Conservation (phyloP, 2,113 vertebrate species). For the Dicrurus megarhynchus region DNA sequence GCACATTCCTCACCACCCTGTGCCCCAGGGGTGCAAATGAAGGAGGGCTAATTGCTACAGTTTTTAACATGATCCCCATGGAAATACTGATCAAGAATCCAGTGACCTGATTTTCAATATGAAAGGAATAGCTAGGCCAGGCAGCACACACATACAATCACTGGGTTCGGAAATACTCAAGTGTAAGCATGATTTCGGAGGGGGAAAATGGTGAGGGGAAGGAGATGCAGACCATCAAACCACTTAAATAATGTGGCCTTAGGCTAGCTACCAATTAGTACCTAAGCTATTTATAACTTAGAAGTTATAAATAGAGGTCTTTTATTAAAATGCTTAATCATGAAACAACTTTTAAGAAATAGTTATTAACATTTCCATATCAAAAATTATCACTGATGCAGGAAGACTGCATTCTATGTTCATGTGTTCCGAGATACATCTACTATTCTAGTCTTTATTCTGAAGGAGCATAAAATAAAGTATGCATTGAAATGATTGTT, state of each 20-base stretch:
- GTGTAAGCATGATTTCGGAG: fast-evolving
- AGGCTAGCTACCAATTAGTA: not conserved
- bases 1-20: not conserved
- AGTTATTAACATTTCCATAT: not conserved
- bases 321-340: not conserved
- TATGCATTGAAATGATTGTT: not conserved
- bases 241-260: not conserved
- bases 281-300: not conserved
- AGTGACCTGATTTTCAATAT: not conserved
- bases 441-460: not conserved
- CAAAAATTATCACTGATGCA: not conserved
- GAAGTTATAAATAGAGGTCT: not conserved
- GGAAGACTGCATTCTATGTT: not conserved
- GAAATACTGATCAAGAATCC: not conserved
- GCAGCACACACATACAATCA: not conserved
- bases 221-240: not conserved
- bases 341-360: not conserved
- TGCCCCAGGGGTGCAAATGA: not conserved
- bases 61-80: not conserved
- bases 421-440: not conserved
- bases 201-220: fast-evolving
- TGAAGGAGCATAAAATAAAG: not conserved
- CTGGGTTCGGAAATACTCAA: not conserved
- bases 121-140: not conserved
- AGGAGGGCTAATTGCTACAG: not conserved